Evolutionary conservation across 2,113 vertebrate species (phyloP).

Genomic region (Heteronetta atricapilla): DNA sequence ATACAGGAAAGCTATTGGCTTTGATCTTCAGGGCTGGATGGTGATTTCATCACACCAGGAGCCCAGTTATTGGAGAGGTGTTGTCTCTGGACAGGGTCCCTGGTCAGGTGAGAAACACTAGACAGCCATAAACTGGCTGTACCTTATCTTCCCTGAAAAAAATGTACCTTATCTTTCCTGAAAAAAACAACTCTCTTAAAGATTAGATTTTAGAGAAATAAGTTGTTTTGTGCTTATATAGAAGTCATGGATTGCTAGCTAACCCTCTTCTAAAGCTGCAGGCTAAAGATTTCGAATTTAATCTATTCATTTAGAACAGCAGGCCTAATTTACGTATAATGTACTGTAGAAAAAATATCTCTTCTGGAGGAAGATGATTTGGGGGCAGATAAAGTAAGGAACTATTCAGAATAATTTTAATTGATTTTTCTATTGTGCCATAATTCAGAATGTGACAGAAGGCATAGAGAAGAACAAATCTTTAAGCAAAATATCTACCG

Average conservation of each 20-base stretch:
- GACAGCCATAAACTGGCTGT: neutral
- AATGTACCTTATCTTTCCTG: too few species aligned
- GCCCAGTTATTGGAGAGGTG: neutral
- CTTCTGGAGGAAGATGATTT: conserved; percentile 23
- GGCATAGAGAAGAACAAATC: conserved; percentile 24
- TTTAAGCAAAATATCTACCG: conserved; percentile 13
- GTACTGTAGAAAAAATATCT: conserved; percentile 26
- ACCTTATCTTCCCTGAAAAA: too few species aligned
- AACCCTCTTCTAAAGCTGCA: conserved; percentile 10
- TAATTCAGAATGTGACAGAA: conserved; percentile 37
- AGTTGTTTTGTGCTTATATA: neutral
- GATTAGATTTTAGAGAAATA: neutral
- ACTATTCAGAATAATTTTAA: conserved; percentile 49
- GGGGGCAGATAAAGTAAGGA: conserved; percentile 43
- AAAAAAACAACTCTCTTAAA: neutral
- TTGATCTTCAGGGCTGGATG: conserved; percentile 1
- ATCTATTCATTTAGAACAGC: conserved; percentile 33
- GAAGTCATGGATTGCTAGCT: neutral
- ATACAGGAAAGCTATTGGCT: neutral
- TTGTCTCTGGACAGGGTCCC: neutral
- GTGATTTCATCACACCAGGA: conserved; percentile 9
- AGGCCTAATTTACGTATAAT: conserved; percentile 27
- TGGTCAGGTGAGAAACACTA: neutral
- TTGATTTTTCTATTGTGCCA: conserved; percentile 46
- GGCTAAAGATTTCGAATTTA: conserved; percentile 2